Percentiles rank a stretch among this genome's conserved stretches.
Evolutionary conservation across 2,797 vertebrate genomes (phyloP).

Genomic region (Miichthys miiuy): DNA sequence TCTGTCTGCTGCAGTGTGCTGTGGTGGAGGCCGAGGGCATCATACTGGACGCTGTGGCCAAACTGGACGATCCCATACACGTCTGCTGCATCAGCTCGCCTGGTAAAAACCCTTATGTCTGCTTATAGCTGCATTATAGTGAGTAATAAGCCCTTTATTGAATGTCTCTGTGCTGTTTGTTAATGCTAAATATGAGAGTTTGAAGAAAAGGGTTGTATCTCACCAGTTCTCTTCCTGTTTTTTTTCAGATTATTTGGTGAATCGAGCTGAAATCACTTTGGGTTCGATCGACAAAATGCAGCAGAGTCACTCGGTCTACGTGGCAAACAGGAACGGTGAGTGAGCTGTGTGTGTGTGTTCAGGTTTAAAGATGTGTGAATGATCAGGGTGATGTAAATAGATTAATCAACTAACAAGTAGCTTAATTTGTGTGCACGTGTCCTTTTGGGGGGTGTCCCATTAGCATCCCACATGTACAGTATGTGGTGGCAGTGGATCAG

Average conservation of each 20-base stretch:
- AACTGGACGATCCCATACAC: conserved; percentile 92
- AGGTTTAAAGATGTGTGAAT: neutral
- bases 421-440: no score
- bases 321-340: conserved; percentile 80
- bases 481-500: no score
- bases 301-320: conserved; percentile 79
- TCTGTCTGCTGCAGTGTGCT: conserved; percentile 85
- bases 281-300: conserved; percentile 88
- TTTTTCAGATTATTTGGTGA: conserved; percentile 92
- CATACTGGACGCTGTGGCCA: conserved; percentile 90
- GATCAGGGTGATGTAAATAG: no score
- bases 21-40: conserved; percentile 89
- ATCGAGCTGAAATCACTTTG: conserved; percentile 86
- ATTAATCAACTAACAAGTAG: no score
- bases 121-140: neutral
- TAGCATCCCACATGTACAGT: no score
- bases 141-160: neutral
- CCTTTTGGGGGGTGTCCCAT: no score
- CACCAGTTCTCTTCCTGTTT: neutral
- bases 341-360: neutral
- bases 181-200: neutral
- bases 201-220: neutral
- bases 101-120: conserved; percentile 78
- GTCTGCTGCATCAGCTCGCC: conserved; percentile 90
- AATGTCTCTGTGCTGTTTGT: neutral